A percentile compares a stretch with the other conserved stretches of the same genome.
Evolutionary conservation across 2,113 vertebrate species (phyloP).

Genomic region (Tupaia tana): DNA sequence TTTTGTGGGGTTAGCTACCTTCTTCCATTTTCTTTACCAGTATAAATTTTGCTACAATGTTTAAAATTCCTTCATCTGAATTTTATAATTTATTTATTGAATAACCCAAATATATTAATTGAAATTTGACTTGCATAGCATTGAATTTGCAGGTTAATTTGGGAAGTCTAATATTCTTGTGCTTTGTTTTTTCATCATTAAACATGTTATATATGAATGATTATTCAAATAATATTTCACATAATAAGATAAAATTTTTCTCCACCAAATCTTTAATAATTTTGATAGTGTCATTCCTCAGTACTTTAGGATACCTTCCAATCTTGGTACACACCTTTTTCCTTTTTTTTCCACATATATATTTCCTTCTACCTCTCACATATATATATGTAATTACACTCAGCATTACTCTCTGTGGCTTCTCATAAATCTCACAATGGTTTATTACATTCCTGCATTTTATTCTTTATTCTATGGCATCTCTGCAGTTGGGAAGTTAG

Average conservation of each 20-base stretch:
- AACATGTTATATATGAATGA: not conserved
- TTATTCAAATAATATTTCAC: constrained; percentile 7
- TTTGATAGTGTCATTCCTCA: not conserved
- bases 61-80: not conserved
- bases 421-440: not conserved
- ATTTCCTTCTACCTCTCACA: not conserved
- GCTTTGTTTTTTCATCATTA: not conserved
- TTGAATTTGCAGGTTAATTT: not conserved
- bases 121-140: not conserved
- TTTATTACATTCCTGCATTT: not conserved
- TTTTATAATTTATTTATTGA: constrained; percentile 19
- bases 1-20: not conserved
- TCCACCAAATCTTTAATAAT: not conserved
- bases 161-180: not conserved
- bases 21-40: not conserved
- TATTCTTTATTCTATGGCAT: not conserved
- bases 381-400: not conserved
- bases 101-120: not conserved
- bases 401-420: not conserved
- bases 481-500: not conserved
- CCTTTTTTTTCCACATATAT: not conserved
- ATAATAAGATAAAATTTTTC: not conserved
- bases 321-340: not conserved
- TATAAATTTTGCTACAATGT: not conserved
- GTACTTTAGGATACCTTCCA: not conserved